Evolutionary conservation across 2,113 vertebrate genomes (phyloP).

Genomic region (Psammodynastes pulverulentus): DNA sequence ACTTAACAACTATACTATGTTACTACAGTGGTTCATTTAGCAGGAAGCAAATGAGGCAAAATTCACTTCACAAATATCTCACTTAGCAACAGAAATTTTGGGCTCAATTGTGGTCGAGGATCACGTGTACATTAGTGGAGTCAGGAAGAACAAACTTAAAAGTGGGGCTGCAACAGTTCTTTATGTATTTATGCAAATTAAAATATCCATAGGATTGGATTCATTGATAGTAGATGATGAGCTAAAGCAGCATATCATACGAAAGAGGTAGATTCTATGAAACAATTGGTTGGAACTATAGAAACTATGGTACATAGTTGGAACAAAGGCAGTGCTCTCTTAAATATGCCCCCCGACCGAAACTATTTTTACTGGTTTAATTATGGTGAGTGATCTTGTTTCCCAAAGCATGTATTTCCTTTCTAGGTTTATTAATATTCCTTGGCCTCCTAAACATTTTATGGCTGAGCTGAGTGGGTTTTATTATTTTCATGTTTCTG

Average conservation of each 20-base stretch:
- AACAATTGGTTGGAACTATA: neutral
- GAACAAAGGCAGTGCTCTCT: neutral
- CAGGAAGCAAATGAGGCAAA: neutral
- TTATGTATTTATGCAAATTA: neutral
- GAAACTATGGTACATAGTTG: neutral
- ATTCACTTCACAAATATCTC: neutral
- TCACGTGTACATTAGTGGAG: neutral
- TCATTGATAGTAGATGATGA: neutral
- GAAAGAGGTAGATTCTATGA: neutral
- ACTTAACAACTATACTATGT: neutral
- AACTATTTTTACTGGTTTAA: neutral
- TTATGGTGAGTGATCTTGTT: neutral
- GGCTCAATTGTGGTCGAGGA: neutral
- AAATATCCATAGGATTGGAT: neutral
- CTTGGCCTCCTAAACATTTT: neutral
- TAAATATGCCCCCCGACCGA: too few relatives aligned
- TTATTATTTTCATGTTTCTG: neutral
- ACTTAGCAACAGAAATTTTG: neutral
- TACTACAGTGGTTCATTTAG: too few relatives aligned
- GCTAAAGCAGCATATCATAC: neutral
- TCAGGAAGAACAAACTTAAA: neutral
- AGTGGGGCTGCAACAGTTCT: neutral
- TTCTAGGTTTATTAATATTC: neutral
- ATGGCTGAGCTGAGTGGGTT: neutral
- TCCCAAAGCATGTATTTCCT: neutral